phyloP scores from a whole-genome alignment of 2,113 vertebrate genomes.

The Patagioenas fasciata region DNA sequence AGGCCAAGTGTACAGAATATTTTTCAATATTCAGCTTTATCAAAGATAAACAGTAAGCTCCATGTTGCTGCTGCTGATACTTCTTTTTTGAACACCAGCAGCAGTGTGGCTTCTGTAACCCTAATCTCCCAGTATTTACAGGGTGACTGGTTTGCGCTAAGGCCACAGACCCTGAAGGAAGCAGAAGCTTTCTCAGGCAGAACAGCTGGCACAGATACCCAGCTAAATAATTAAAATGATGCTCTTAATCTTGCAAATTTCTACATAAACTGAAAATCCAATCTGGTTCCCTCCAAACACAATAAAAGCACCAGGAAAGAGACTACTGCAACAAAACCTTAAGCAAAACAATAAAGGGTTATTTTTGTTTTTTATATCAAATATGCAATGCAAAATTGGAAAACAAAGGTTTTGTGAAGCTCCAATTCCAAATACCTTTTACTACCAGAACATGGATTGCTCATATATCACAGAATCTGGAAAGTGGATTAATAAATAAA shows the following conservation, averaged over 20 bases:
- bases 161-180: neutral
- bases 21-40: neutral
- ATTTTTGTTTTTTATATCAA: neutral
- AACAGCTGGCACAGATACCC: constrained; percentile 27
- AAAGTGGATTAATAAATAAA: fast-evolving
- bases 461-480: neutral
- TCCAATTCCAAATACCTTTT: neutral
- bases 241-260: constrained; percentile 1
- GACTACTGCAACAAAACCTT: neutral
- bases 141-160: neutral
- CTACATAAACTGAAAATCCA: neutral
- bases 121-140: neutral
- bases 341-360: neutral
- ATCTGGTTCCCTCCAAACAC: neutral
- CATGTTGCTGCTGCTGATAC: neutral
- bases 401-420: neutral
- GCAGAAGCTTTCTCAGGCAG: neutral
- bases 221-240: neutral
- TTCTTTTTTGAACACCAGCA: neutral
- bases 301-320: neutral
- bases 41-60: neutral
- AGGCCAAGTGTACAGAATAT: neutral
- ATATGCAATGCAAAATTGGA: neutral
- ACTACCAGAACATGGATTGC: neutral
- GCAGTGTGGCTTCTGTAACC: neutral